These are phyloP conservation scores for Takifugu flavidus DNA, from an alignment of 2,113 vertebrate species.

Conservation along the genomic window DNA sequence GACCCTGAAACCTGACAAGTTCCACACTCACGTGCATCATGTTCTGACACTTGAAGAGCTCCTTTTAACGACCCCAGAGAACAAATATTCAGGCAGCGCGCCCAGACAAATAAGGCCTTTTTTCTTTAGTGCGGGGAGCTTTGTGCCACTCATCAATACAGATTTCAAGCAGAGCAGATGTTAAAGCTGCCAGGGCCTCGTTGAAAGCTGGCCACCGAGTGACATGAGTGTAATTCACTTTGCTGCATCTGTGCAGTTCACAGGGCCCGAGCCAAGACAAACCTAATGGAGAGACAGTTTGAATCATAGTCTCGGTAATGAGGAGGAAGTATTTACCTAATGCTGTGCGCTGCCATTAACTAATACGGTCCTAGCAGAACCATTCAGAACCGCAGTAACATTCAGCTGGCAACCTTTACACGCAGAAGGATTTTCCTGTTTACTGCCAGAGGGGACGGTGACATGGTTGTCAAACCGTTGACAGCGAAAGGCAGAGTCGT, in stretches of 20 bases:
- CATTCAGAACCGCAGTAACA: too few relatives aligned
- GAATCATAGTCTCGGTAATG: slow-evolving; percentile 17
- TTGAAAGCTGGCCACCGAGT: slow-evolving; percentile 35
- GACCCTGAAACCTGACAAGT: neutral
- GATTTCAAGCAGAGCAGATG: slow-evolving; percentile 10
- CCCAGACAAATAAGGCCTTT: slow-evolving; percentile 34
- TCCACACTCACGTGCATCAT: neutral
- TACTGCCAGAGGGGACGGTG: too few relatives aligned
- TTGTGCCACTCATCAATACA: slow-evolving; percentile 2
- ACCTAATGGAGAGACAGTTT: slow-evolving; percentile 25
- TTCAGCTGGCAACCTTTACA: too few relatives aligned
- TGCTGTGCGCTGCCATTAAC: slow-evolving; percentile 17
- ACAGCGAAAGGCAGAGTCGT: too few relatives aligned
- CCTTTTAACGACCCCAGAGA: slow-evolving; percentile 10
- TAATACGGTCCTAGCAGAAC: neutral
- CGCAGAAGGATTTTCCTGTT: too few relatives aligned
- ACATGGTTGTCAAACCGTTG: too few relatives aligned
- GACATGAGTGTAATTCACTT: slow-evolving; percentile 16
- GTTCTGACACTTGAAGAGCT: slow-evolving; percentile 28
- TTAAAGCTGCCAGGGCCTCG: slow-evolving; percentile 8
- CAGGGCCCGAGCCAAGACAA: slow-evolving; percentile 19
- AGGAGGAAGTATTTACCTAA: slow-evolving; percentile 35
- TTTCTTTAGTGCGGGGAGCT: slow-evolving; percentile 13
- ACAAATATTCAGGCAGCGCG: slow-evolving; percentile 17
- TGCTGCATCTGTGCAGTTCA: slow-evolving; percentile 11